Percentiles rank a stretch among this genome's conserved stretches.
Evolutionary conservation across 2,113 vertebrate species (phyloP).

Genomic region (Gnathonemus echidnorhynchus): DNA sequence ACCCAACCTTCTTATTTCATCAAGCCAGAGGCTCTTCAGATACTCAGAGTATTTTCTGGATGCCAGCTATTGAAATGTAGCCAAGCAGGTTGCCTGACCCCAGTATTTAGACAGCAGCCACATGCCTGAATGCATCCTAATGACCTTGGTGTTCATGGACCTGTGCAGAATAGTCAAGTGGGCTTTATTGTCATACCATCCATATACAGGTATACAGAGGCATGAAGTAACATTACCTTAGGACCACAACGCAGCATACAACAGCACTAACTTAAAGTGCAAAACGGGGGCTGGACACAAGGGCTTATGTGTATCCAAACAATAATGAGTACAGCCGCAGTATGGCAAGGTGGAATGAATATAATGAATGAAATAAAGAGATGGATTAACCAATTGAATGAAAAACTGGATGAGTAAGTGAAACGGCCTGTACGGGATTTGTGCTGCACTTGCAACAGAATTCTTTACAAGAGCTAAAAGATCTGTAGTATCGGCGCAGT

Average conservation of each 20-base stretch:
- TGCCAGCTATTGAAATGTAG: neutral
- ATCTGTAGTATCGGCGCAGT: neutral
- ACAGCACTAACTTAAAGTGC: neutral
- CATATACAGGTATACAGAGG: neutral
- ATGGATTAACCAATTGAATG: neutral
- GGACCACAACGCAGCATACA: neutral
- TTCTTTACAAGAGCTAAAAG: neutral
- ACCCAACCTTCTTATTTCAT: neutral
- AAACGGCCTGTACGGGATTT: neutral
- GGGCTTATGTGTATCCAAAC: neutral
- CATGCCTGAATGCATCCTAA: neutral
- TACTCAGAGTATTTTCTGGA: neutral
- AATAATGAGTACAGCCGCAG: neutral
- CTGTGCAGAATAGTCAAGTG: neutral
- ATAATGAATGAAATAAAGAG: neutral
- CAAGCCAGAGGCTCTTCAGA: neutral
- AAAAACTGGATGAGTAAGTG: neutral
- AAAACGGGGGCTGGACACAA: neutral
- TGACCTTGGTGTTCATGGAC: neutral
- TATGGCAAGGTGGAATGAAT: neutral
- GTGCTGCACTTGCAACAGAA: neutral
- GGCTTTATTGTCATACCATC: neutral
- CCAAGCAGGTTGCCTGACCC: neutral
- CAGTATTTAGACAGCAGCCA: neutral
- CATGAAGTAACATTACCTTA: neutral